Evolutionary conservation across 2,797 vertebrate species (phyloP).

Genomic region (Atherinosoma microstoma): DNA sequence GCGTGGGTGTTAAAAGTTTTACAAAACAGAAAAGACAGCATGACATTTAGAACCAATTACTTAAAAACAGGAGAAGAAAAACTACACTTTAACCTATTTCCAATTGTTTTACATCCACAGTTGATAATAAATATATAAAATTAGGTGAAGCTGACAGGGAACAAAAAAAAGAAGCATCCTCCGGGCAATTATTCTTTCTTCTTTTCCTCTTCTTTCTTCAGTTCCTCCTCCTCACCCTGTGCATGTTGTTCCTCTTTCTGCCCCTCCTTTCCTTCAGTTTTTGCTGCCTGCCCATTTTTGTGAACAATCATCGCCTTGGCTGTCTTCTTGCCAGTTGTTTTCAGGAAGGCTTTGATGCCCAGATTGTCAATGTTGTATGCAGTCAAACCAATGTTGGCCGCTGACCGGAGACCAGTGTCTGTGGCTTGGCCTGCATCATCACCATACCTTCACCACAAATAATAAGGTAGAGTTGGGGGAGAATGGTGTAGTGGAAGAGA

Average conservation of each 20-base stretch:
- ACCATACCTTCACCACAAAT: conserved; percentile 87
- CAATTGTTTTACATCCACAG: not conserved
- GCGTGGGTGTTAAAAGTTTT: not conserved
- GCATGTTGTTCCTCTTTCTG: conserved; percentile 11
- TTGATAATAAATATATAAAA: not conserved
- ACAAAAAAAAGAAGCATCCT: not conserved
- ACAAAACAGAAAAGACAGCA: not conserved
- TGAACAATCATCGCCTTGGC: conserved; percentile 82
- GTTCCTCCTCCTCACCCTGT: conserved; percentile 8
- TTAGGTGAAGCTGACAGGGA: not conserved
- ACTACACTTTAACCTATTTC: not conserved
- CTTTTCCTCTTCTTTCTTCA: conserved; percentile 10
- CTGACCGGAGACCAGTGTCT: conserved; percentile 87
- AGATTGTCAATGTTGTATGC: conserved; percentile 91
- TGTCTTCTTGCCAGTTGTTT: conserved; percentile 84
- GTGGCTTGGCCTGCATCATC: conserved; percentile 87
- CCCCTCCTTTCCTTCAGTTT: conserved; percentile 10
- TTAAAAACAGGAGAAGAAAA: not conserved
- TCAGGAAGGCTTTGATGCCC: conserved; percentile 88
- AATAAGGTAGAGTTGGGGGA: conserved; percentile 17
- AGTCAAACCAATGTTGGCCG: conserved; percentile 87
- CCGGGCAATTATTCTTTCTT: conserved; percentile 29
- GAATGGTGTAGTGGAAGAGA: conserved; percentile 15
- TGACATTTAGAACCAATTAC: not conserved
- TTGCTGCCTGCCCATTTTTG: conserved; percentile 54